Evolutionary conservation across 2,113 vertebrate genomes (phyloP), one percentile per base, ranked within the genome.

Genomic region (Hemichromis elongatus): DNA sequence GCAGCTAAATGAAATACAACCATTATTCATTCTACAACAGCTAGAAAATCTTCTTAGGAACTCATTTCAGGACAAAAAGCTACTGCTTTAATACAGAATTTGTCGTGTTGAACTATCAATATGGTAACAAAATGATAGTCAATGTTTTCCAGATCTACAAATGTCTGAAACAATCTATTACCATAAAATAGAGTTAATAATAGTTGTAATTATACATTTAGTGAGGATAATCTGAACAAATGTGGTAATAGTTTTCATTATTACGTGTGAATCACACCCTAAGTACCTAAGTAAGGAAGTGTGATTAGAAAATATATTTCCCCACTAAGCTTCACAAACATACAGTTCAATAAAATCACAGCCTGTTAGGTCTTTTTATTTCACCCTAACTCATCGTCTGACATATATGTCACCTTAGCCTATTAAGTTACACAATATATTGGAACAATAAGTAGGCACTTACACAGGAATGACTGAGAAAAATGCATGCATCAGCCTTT

Each of bases 401-500:
- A 66, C 81, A n/a, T 37, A 18, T 13, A 18, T 24, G 56, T 82
- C 80, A 73, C 28, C 12, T n/a, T 47, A 24, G 53, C 57, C 52
- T 54, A 77, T 75, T 63, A 78, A 37, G 30, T 53, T 7, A 10
- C 63, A 56, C 81, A 77, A 11, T 82, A 26, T 55, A 68, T 59
- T 28, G 33, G 53, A 55, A 85, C 73, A 47, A 50, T 82, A 81
- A 84, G 57, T 11, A 21, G 26, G 50, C 77, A 56, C 75, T 91
- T 79, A 55, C 7, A 85, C 33, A 10, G 63, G 52, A 35, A 35
- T 14, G 84, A 86, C 42, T 24, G 66, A 73, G 80, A 47, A 89
- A 75, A 87, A 81, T 13, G 63, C 84, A n/a, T 5, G 79, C 87
- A 63, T 92, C 90, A 90, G 90, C 83, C 77, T 82, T 91, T 79